Conservation (phyloP, 2,888 invertebrate species). For the Magallana nippona region DNA sequence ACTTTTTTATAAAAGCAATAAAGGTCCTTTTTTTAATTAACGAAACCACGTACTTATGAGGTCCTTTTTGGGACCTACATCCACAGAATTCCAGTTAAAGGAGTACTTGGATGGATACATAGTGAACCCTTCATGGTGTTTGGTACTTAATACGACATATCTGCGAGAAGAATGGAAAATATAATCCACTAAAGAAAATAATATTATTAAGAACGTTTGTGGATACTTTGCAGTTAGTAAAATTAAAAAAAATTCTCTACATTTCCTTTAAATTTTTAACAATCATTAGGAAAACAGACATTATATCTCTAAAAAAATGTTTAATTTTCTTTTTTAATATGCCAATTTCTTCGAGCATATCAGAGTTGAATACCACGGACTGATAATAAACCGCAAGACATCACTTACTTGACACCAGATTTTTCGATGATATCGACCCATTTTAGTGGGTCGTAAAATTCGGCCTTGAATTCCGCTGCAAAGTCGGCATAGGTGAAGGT, state of each 20-base stretch:
- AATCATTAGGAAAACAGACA: too few species aligned
- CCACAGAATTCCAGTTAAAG: constrained; percentile 91
- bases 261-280: too few species aligned
- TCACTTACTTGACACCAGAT: constrained; percentile 89
- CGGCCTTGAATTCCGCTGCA: constrained; percentile 89
- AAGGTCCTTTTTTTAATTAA: too few species aligned
- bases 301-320: too few species aligned
- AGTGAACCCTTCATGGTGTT: constrained; percentile 93
- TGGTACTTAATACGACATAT: constrained; percentile 91
- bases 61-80: constrained; percentile 88
- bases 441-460: constrained; percentile 90
- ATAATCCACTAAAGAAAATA: neutral
- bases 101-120: constrained; percentile 89
- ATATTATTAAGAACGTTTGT: neutral
- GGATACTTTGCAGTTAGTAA: neutral
- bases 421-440: constrained; percentile 91
- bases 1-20: too few species aligned
- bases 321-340: too few species aligned
- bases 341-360: too few species aligned
- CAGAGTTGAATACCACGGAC: too few species aligned
- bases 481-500: constrained; percentile 94
- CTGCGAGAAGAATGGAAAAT: constrained; percentile 80
- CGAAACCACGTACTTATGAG: constrained; percentile 83
- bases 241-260: too few species aligned
- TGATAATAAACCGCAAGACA: too few species aligned